Conservation (phyloP, 2,888 invertebrate genomes). For the Drosophila affinis region DNA sequence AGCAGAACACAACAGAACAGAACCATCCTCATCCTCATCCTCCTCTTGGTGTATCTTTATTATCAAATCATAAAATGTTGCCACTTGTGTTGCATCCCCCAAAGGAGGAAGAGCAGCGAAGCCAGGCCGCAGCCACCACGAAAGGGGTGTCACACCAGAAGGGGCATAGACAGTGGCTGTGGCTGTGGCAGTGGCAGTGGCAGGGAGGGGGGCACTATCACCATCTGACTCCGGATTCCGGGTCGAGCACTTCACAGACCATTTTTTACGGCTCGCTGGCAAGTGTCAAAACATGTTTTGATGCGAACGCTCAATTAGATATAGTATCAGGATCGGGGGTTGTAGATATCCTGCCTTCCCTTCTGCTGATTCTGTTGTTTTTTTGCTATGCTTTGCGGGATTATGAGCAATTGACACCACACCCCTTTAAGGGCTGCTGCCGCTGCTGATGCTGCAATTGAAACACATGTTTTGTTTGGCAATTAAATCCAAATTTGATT, state of each 20-base stretch:
- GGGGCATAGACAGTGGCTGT: background rate
- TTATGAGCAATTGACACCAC: constrained; percentile 57
- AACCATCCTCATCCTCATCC: background rate
- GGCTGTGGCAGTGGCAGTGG: no score
- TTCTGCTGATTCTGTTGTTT: background rate
- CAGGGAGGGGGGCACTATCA: background rate
- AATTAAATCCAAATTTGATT: constrained; percentile 78
- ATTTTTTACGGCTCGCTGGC: constrained; percentile 80
- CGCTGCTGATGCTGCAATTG: constrained; percentile 50
- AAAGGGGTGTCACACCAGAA: constrained; percentile 37
- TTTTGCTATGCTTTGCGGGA: constrained; percentile 25
- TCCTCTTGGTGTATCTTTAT: constrained; percentile 72
- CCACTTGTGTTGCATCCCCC: constrained; percentile 74
- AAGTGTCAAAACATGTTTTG: constrained; percentile 83
- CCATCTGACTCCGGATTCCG: background rate
- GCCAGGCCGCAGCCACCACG: background rate
- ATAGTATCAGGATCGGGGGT: constrained; percentile 20
- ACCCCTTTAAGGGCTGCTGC: constrained; percentile 53
- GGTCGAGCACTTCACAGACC: constrained; percentile 53
- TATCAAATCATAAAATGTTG: constrained; percentile 83
- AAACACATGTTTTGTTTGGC: constrained; percentile 75
- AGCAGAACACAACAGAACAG: background rate
- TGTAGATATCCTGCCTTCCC: background rate
- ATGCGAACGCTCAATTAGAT: constrained; percentile 66
- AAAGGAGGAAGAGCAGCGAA: constrained; percentile 7